Percentiles rank a stretch among this genome's conserved stretches.
These are phyloP conservation scores for Drosophila kanapiae DNA, from an alignment of 1,140 invertebrate genomes.

Conservation along the genomic window DNA sequence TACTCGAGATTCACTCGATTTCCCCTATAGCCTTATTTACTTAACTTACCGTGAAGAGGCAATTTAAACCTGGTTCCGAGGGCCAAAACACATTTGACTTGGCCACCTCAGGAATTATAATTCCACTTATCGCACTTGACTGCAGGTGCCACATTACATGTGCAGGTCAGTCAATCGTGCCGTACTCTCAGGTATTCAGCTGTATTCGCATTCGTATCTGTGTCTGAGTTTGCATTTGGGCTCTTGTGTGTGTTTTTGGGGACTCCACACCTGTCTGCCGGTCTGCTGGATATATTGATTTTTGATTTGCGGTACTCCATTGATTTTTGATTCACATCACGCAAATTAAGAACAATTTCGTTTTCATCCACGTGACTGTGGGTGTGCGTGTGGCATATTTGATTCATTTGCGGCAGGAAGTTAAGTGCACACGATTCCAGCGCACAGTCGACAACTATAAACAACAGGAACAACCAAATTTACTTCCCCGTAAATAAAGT, in stretches of 20 bases:
- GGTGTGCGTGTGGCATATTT: slow-evolving; percentile 34
- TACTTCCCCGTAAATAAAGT: background rate
- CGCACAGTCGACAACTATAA: background rate
- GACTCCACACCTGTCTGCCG: slow-evolving; percentile 14
- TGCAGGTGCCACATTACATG: slow-evolving; percentile 26
- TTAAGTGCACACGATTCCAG: slow-evolving; percentile 16
- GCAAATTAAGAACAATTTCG: slow-evolving; percentile 55
- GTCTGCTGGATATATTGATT: slow-evolving; percentile 37
- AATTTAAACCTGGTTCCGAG: background rate
- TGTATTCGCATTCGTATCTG: background rate
- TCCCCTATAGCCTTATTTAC: background rate
- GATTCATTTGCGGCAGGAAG: slow-evolving; percentile 15
- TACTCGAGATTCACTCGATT: background rate
- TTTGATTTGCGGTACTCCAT: slow-evolving; percentile 49
- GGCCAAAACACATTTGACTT: slow-evolving; percentile 14
- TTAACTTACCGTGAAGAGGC: background rate
- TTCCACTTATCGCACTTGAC: slow-evolving; percentile 16
- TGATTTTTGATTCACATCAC: slow-evolving; percentile 49
- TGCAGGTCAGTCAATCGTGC: slow-evolving; percentile 16
- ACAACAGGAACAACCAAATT: background rate
- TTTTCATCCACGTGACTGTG: slow-evolving; percentile 22
- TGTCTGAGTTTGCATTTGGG: background rate
- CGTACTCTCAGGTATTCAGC: slow-evolving; percentile 1
- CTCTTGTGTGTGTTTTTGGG: background rate
- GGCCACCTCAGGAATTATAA: slow-evolving; percentile 8